phyloP scores from a whole-genome alignment of 1,140 invertebrate genomes.

The Tenebrio molitor region DNA sequence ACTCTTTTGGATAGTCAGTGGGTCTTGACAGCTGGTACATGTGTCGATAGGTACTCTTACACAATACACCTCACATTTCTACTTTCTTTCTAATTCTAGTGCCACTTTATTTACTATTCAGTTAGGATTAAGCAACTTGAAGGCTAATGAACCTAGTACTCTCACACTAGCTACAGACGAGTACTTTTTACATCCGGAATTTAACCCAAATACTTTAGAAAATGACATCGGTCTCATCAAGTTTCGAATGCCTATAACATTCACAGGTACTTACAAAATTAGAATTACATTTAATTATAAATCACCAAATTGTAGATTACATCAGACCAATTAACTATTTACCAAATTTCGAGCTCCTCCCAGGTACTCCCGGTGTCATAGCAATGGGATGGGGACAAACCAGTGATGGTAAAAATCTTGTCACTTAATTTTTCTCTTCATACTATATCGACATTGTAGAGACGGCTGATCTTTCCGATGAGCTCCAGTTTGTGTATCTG shows the following conservation, averaged over 20 bases:
- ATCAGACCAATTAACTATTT: constrained; percentile 5
- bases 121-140: background rate
- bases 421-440: too few relatives aligned
- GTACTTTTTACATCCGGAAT: constrained; percentile 4
- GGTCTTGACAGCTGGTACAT: constrained; percentile 15
- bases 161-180: constrained; percentile 15
- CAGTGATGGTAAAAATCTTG: background rate
- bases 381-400: constrained; percentile 32
- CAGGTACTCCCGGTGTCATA: constrained; percentile 3
- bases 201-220: constrained; percentile 3
- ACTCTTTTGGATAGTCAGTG: background rate
- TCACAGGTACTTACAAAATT: background rate
- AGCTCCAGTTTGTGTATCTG: constrained; percentile 1
- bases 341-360: constrained; percentile 2
- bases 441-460: background rate
- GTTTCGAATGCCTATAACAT: constrained; percentile 13
- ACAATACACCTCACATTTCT: background rate
- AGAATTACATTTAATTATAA: background rate
- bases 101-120: constrained; percentile 14
- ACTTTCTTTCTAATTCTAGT: background rate
- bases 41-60: background rate
- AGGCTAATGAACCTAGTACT: background rate
- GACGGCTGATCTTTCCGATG: background rate
- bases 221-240: constrained; percentile 13
- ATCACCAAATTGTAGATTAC: background rate